Base-by-base conservation (phyloP, 1,140 invertebrate genomes). In the Neomicropteryx cornuta region DNA sequence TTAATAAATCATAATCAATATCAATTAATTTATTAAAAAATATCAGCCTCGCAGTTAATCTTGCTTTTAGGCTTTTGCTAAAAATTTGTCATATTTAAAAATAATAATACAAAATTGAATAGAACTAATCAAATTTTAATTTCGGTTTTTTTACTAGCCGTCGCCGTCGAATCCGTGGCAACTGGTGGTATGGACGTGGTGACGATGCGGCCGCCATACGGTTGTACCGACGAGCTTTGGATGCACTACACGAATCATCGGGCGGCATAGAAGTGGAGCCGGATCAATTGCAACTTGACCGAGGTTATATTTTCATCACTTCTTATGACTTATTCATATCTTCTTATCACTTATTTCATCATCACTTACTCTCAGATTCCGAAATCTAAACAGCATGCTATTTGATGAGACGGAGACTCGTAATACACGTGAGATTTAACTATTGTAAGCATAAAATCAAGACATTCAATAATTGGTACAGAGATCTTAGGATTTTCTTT, bases 151-250 rank as follows among this genome's bases (percentile, higher is more conserved):
- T 36, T 42, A 41, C 3, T 47, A 86, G 86, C 11, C 81, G 77
- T 40, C 73, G 75, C 34, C 92, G 91, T 55, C 76, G 86, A 47
- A 79, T 83, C 51, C 70, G 85, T 41, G 89, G 88, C 3, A 94
- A 93, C 58, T 90, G 81, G 72, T 90, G 86, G 79, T 93, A 87
- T 56, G 66, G 72, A 13, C 72, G 89, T 24, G 72, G 78, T 18
- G 88, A 94, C 50, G 75, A 76, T 33, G 74, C 72, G 17, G 64
- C 79, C 22, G 87, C 89, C 1, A 80, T 93, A 38, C 83, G 87
- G 43, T 78, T 87, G 49, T 95, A 94, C 52, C 68, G 83, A 43
- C 75, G 83, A 47, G 87, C 89, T 4, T 56, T 92, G 8, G 80
- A 88, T 49, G 90, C 78, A 55, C 66, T 93, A 17, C 79, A 87